Percentiles rank a stretch among this genome's conserved stretches.
Evolutionary conservation across 2,888 invertebrate genomes (phyloP).

Genomic region (Monoplex corrugatus): DNA sequence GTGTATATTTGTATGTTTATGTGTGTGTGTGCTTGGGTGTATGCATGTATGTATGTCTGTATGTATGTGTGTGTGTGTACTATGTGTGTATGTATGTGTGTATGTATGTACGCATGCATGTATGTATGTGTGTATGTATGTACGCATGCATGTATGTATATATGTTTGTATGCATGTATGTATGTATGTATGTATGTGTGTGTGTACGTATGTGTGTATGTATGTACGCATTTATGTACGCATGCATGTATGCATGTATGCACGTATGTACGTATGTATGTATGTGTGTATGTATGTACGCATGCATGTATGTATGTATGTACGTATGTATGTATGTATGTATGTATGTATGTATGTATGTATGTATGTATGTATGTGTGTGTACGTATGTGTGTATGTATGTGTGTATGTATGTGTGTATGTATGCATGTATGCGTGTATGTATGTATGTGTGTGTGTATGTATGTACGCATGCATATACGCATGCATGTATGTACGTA

Average conservation of each 20-base stretch:
- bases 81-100: too few species aligned
- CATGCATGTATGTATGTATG: neutral
- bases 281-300: neutral
- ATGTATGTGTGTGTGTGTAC: too few species aligned
- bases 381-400: neutral
- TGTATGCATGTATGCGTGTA: neutral
- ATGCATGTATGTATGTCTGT: too few species aligned
- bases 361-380: constrained; percentile 21
- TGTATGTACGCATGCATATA: neutral
- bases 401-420: too few species aligned
- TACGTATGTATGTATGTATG: neutral
- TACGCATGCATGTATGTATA: neutral
- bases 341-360: constrained; percentile 25
- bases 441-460: neutral
- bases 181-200: too few species aligned
- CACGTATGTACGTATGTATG: neutral
- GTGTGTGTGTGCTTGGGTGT: too few species aligned
- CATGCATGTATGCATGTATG: neutral
- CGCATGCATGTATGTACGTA: neutral
- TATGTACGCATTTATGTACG: neutral
- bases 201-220: neutral
- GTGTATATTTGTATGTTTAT: too few species aligned
- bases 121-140: neutral
- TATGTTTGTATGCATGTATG: too few species aligned
- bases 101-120: neutral